Conservation (phyloP, 2,113 vertebrate species). For the Pedetes capensis region DNA sequence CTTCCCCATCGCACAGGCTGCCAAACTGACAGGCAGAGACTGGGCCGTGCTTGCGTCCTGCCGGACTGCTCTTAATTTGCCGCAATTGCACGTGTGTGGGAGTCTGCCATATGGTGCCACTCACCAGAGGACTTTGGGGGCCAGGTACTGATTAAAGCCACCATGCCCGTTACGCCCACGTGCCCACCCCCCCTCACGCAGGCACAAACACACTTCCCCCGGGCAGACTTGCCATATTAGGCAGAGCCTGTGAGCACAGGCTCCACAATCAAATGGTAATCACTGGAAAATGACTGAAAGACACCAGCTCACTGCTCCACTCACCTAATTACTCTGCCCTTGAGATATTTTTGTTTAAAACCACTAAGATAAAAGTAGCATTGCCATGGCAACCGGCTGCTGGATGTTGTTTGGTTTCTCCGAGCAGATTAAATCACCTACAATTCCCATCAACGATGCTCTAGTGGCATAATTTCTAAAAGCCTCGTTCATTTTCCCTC, state of each 20-base stretch:
- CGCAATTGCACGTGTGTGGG: neutral
- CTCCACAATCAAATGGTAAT: neutral
- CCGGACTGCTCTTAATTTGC: neutral
- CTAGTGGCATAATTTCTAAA: constrained; percentile 44
- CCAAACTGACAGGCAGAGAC: neutral
- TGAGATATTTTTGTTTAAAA: constrained; percentile 68
- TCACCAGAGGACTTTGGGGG: neutral
- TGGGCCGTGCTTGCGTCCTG: neutral
- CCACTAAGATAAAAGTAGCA: constrained; percentile 13
- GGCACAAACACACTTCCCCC: neutral
- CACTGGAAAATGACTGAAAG: neutral
- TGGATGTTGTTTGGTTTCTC: constrained; percentile 25
- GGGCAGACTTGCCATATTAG: neutral
- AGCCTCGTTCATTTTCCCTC: neutral
- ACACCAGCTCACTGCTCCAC: constrained; percentile 45
- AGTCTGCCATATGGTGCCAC: neutral
- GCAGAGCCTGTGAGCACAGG: neutral
- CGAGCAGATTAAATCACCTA: constrained; percentile 23
- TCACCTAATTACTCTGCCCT: constrained; percentile 73
- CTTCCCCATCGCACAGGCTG: neutral
- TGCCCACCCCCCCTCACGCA: neutral
- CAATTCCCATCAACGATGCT: neutral
- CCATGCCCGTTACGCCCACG: neutral
- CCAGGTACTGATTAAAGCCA: neutral
- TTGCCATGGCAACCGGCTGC: constrained; percentile 64